These are phyloP conservation scores for Simalia tracyae DNA, from an alignment of 2,797 vertebrate species.

Conservation along the genomic window DNA sequence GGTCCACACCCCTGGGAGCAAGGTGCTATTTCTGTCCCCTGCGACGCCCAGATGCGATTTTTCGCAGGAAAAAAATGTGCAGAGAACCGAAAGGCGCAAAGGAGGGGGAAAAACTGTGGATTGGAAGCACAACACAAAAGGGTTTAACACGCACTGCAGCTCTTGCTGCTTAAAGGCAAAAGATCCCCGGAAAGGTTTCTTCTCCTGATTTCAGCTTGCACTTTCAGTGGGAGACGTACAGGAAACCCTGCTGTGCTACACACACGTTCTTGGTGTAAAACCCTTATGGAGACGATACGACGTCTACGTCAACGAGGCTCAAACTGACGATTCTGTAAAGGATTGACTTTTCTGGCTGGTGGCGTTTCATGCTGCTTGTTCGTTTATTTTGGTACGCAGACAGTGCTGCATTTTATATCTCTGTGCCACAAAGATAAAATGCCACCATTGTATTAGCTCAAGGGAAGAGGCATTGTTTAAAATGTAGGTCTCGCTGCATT, in stretches of 20 bases:
- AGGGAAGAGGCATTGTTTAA: background rate
- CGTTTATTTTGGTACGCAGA: background rate
- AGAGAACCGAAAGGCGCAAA: slow-evolving; percentile 12
- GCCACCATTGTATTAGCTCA: background rate
- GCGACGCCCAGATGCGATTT: slow-evolving; percentile 34
- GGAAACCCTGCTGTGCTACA: background rate
- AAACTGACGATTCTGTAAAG: background rate
- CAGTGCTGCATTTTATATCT: background rate
- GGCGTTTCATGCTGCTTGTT: background rate
- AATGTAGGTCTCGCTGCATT: background rate
- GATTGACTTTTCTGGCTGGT: background rate
- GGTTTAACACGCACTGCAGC: background rate
- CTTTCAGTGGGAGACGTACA: background rate
- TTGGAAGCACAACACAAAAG: background rate
- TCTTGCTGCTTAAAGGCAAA: too few relatives aligned
- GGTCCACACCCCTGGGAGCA: slow-evolving; percentile 27
- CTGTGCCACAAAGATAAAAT: background rate
- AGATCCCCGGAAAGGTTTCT: background rate
- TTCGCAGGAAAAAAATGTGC: slow-evolving; percentile 13
- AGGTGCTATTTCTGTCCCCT: slow-evolving; percentile 55
- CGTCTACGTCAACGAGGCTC: background rate
- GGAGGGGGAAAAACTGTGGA: background rate
- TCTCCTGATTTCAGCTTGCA: background rate
- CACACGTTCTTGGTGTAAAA: background rate
- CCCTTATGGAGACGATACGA: background rate